phyloP scores from a whole-genome alignment of 2,113 vertebrate genomes.

The Engraulis encrasicolus region DNA sequence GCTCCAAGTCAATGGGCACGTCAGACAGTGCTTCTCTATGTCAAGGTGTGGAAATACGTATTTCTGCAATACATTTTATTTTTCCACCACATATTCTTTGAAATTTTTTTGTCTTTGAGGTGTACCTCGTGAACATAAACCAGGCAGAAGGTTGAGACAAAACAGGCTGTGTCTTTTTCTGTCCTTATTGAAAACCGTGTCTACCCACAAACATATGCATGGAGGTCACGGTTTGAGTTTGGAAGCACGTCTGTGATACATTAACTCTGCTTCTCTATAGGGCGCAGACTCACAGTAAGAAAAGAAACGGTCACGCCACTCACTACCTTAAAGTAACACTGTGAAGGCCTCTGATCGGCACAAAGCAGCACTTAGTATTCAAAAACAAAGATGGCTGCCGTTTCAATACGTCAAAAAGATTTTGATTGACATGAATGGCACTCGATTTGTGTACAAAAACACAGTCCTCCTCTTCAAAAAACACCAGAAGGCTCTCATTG shows the following conservation, averaged over 20 bases:
- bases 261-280: background rate
- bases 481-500: too few relatives aligned
- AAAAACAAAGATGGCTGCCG: too few relatives aligned
- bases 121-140: background rate
- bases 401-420: too few relatives aligned
- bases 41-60: background rate
- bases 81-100: background rate
- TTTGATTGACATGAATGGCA: too few relatives aligned
- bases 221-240: background rate
- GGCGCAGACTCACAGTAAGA: too few relatives aligned
- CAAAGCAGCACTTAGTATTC: background rate
- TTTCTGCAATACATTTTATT: background rate
- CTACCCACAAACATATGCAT: constrained; percentile 12
- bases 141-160: constrained; percentile 5
- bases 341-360: background rate
- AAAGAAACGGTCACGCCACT: background rate
- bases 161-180: background rate
- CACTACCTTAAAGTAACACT: background rate
- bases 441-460: too few relatives aligned
- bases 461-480: too few relatives aligned
- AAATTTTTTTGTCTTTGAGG: background rate
- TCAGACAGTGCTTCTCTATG: background rate
- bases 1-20: background rate
- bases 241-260: background rate
- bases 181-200: background rate